Conservation (phyloP, 2,113 vertebrate species). For the Eira barbara region DNA sequence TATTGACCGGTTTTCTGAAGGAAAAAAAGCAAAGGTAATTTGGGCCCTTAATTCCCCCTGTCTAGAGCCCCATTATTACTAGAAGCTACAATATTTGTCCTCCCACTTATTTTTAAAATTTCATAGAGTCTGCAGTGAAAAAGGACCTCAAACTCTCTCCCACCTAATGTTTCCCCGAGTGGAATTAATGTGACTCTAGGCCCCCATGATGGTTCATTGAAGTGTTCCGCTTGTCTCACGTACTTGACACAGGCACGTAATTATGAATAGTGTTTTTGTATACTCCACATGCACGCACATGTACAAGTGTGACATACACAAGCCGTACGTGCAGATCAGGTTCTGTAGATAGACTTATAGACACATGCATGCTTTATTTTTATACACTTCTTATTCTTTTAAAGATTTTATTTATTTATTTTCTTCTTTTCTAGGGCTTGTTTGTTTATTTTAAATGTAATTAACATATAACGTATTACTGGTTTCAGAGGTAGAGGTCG, state of each 20-base stretch:
- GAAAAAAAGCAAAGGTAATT: neutral
- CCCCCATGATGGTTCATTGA: rapidly evolving
- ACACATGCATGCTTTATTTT: too few relatives aligned
- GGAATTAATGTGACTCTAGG: neutral
- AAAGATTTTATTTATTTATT: neutral
- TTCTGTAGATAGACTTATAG: neutral
- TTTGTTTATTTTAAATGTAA: too few relatives aligned
- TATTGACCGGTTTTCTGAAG: neutral
- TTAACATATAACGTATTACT: too few relatives aligned
- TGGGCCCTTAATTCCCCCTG: neutral
- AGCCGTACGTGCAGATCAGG: too few relatives aligned
- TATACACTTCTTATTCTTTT: neutral
- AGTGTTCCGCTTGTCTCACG: rapidly evolving
- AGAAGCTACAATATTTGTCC: neutral
- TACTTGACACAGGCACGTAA: neutral
- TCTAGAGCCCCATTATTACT: neutral
- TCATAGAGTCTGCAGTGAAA: neutral
- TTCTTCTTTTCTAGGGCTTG: too few relatives aligned
- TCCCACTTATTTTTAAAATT: neutral
- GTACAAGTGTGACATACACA: rapidly evolving
- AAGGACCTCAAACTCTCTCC: too few relatives aligned
- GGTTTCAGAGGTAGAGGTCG: too few relatives aligned
- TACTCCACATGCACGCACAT: neutral
- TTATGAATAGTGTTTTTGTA: neutral
- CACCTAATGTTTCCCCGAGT: neutral